Evolutionary conservation across 2,888 invertebrate species (phyloP), one percentile per base, ranked within the genome.

Genomic region (Seira ritae): DNA sequence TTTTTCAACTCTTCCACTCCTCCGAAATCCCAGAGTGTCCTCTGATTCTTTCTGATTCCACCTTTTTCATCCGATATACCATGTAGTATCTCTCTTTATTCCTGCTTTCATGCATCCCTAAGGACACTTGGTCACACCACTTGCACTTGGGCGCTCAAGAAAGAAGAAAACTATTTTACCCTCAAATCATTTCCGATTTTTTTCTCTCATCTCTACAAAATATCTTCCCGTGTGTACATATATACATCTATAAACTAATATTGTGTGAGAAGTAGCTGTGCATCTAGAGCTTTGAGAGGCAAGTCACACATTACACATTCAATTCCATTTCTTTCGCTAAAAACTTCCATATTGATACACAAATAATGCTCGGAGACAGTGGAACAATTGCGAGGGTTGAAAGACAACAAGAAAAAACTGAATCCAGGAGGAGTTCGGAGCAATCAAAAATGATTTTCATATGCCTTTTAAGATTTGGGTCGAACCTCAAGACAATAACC

Each of bases 101-200:
- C 37, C 72, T 12, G 73, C 74, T 70, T 69, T 80, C 84, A 85
- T 84, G 65, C 70, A 85, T 88, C 88, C 87, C 88, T 68, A 50
- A 87, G 87, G 87, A 88, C 87, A 87, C 85, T 87, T 87, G 86
- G 80, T 84, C 80, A 76, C 76, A 82, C 76, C 65, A 42, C 42
- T 42, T 42, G 6, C 80, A 69, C 74, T 8, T 42, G 42, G 42
- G 42, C n/a, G n/a, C n/a, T 8, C 42, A 42, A 42, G 42, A 42
- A 12, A 42, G 42, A 42, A 42, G 12, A 81, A 75, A 81, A 81
- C 74, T 81, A 81, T 81, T 42, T 42, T 74, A 80, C 79, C 50
- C 78, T 65, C 60, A 72, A 79, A 75, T 80, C 80, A 80, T 81
- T 84, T 83, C 12, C 70, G 74, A 80, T 78, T 74, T 83, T 84